These are phyloP conservation scores for Meda fulgida DNA, from an alignment of 2,797 vertebrate species.

Conservation along the genomic window DNA sequence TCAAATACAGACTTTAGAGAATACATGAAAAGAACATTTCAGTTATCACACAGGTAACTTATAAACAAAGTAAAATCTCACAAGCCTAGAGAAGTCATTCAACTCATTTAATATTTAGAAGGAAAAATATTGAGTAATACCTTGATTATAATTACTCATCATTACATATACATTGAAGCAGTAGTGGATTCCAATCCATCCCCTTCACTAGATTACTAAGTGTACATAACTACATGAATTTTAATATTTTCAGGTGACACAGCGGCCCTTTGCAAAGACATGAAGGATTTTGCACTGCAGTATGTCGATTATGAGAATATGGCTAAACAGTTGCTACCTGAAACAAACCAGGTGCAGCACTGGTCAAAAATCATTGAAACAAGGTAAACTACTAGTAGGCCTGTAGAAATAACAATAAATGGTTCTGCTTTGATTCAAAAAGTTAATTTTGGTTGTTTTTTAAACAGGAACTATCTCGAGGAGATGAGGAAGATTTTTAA, in stretches of 20 bases:
- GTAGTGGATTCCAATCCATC: too few relatives aligned
- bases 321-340: conserved; percentile 81
- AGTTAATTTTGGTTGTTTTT: neutral
- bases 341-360: conserved; percentile 82
- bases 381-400: conserved; percentile 66
- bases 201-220: neutral
- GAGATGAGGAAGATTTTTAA: conserved; percentile 80
- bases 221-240: neutral
- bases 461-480: conserved; percentile 79
- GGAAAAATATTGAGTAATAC: too few relatives aligned
- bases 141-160: too few relatives aligned
- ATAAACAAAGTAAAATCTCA: too few relatives aligned
- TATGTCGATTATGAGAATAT: conserved; percentile 82
- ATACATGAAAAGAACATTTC: too few relatives aligned
- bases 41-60: too few relatives aligned
- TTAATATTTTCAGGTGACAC: conserved; percentile 75
- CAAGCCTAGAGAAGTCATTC: too few relatives aligned
- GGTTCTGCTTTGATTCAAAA: neutral
- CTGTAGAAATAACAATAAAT: neutral
- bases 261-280: conserved; percentile 77
- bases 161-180: too few relatives aligned
- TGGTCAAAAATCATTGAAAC: conserved; percentile 87
- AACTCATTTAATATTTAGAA: too few relatives aligned
- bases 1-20: too few relatives aligned
- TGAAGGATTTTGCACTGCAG: conserved; percentile 82